These are phyloP conservation scores for Chionoecetes opilio DNA, from an alignment of 1,140 invertebrate genomes.

Conservation along the genomic window DNA sequence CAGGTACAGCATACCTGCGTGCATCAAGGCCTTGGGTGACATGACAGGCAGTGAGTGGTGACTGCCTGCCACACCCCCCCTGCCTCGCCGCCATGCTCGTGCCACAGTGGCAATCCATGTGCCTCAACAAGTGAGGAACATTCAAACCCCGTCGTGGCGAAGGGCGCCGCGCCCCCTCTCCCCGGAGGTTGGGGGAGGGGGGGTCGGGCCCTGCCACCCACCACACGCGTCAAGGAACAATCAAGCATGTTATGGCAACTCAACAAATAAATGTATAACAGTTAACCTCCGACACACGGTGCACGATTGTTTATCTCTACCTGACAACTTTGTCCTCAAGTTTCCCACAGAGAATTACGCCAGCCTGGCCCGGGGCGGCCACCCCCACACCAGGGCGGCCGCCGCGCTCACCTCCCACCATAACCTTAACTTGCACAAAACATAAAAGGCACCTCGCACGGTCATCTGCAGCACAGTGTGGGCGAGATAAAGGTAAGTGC, in stretches of 20 bases:
- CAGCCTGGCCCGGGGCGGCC: background rate
- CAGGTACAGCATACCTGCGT: background rate
- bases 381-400: background rate
- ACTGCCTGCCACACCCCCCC: background rate
- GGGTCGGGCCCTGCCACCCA: background rate
- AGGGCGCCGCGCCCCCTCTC: background rate
- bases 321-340: background rate
- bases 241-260: background rate
- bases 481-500: slow-evolving; percentile 49
- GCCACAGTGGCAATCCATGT: background rate
- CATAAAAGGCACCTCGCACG: slow-evolving; percentile 11
- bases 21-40: background rate
- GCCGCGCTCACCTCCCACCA: background rate
- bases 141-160: background rate
- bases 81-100: slow-evolving; percentile 2
- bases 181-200: background rate
- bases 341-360: background rate
- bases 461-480: background rate
- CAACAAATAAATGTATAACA: background rate
- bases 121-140: background rate
- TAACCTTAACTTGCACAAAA: slow-evolving; percentile 34
- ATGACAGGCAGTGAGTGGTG: background rate
- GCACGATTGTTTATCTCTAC: slow-evolving; percentile 30
- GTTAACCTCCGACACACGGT: background rate
- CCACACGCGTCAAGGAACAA: slow-evolving; percentile 2